Conservation (phyloP, 2,797 vertebrate species). For the Cirrhinus mrigala region DNA sequence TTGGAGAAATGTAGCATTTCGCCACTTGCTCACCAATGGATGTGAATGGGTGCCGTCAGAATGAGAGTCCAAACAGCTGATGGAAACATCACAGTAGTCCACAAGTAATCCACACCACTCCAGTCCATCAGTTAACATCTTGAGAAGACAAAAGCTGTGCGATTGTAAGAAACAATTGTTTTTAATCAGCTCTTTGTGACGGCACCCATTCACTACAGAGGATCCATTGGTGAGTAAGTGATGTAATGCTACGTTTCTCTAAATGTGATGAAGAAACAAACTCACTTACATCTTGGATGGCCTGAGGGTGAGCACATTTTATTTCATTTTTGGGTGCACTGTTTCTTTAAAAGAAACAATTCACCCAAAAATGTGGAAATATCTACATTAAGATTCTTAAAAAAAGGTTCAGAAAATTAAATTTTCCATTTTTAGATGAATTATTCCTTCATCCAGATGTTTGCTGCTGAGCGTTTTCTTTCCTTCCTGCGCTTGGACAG, state of each 20-base stretch:
- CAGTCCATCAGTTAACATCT: background rate
- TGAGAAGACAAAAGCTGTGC: background rate
- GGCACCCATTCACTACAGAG: background rate
- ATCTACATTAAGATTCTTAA: background rate
- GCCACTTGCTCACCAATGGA: background rate
- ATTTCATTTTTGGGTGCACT: background rate
- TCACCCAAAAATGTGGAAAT: background rate
- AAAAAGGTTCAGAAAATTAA: too few species aligned
- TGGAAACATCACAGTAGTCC: background rate
- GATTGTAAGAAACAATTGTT: background rate
- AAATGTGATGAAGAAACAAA: background rate
- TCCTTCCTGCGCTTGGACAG: slow-evolving; percentile 9
- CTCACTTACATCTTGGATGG: too few species aligned
- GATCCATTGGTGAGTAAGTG: background rate
- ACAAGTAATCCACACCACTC: background rate
- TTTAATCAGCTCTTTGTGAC: background rate
- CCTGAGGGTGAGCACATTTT: background rate
- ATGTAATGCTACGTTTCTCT: background rate
- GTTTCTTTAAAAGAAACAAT: background rate
- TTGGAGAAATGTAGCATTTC: background rate
- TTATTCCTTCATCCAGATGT: background rate
- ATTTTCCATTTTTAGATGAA: slow-evolving; percentile 2
- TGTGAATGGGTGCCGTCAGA: background rate
- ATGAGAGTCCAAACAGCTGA: background rate
- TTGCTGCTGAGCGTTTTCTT: slow-evolving; percentile 28